Conservation (phyloP, 2,888 invertebrate species). For the Andrena minutula region DNA sequence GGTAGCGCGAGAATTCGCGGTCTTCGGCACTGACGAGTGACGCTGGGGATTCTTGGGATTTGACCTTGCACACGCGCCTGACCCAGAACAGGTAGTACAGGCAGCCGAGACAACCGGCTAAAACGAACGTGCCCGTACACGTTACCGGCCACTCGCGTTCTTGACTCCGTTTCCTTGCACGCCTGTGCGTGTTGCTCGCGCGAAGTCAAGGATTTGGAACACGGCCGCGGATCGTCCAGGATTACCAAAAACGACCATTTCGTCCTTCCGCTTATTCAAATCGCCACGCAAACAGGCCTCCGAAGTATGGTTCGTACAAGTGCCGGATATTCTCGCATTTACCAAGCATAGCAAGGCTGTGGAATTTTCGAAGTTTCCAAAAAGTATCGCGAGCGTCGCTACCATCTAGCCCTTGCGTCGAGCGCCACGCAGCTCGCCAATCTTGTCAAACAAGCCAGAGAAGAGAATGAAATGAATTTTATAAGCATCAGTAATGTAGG, state of each 20-base stretch:
- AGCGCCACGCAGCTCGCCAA: no score
- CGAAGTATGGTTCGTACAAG: background rate
- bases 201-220: slow-evolving; percentile 78
- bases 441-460: no score
- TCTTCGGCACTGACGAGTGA: slow-evolving; percentile 48
- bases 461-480: no score
- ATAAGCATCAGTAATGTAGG: no score
- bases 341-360: no score
- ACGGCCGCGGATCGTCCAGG: slow-evolving; percentile 64
- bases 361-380: no score
- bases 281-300: background rate
- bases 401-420: no score
- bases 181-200: slow-evolving; percentile 30
- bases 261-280: slow-evolving; percentile 58
- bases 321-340: no score
- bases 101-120: slow-evolving; percentile 57
- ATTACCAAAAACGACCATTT: slow-evolving; percentile 63
- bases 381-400: no score
- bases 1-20: slow-evolving; percentile 32
- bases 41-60: slow-evolving; percentile 59
- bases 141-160: slow-evolving; percentile 63
- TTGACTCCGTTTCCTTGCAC: slow-evolving; percentile 74
- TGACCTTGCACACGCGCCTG: slow-evolving; percentile 71
- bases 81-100: slow-evolving; percentile 71
- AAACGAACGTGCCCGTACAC: slow-evolving; percentile 53